Evolutionary conservation across 2,888 invertebrate species (phyloP).

Genomic region (Germaria angustata): DNA sequence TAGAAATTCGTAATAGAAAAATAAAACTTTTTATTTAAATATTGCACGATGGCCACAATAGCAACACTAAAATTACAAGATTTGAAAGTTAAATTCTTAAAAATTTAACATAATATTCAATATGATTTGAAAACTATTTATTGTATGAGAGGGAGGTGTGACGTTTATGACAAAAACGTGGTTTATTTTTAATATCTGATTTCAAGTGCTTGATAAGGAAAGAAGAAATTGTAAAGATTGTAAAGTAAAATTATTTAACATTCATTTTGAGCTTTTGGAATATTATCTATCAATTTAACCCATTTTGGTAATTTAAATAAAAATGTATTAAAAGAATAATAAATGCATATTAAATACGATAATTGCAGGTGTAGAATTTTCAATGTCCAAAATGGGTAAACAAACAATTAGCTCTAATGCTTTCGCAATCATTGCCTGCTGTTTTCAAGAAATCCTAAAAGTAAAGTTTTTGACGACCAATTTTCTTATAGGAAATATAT

Average conservation of each 20-base stretch:
- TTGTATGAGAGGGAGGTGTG: slow-evolving; percentile 64
- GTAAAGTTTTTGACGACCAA: too few species aligned
- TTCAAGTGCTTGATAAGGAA: not conserved
- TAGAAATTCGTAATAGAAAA: slow-evolving; percentile 27
- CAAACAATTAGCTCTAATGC: too few species aligned
- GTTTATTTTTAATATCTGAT: slow-evolving; percentile 23
- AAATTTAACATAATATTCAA: not conserved
- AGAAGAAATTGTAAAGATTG: not conserved
- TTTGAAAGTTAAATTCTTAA: slow-evolving; percentile 33
- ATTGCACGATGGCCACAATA: not conserved
- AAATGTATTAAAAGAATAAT: not conserved
- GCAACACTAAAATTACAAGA: not conserved
- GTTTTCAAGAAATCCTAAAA: too few species aligned
- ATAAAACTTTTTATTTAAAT: not conserved
- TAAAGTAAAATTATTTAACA: slow-evolving; percentile 3
- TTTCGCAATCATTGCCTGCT: too few species aligned
- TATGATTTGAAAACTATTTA: slow-evolving; percentile 31
- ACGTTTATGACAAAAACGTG: slow-evolving; percentile 63
- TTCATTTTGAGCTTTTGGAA: slow-evolving; percentile 9
- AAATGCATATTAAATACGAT: too few species aligned
- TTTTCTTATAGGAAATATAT: too few species aligned
- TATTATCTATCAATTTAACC: slow-evolving; percentile 56
- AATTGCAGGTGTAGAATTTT: too few species aligned
- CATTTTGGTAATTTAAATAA: slow-evolving; percentile 4
- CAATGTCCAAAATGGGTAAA: too few species aligned